phyloP scores from a whole-genome alignment of 2,113 vertebrate genomes.

The Telmatochromis sp. region DNA sequence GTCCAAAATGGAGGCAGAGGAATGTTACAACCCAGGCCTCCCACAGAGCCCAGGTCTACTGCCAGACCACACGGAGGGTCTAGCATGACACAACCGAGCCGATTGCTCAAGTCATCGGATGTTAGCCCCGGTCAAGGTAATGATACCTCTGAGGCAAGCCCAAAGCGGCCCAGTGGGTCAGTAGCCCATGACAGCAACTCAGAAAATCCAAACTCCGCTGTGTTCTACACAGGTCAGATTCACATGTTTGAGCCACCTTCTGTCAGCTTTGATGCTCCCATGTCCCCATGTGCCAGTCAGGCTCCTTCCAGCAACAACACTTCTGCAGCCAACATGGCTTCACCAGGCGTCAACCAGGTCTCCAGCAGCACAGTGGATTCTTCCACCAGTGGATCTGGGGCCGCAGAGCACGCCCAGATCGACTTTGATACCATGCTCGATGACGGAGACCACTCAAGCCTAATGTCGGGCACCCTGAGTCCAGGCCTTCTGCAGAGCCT shows the following conservation, averaged over 20 bases:
- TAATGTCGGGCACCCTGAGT: constrained; percentile 92
- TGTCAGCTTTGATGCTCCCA: constrained; percentile 59
- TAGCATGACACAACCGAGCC: constrained; percentile 68
- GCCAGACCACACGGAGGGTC: constrained; percentile 66
- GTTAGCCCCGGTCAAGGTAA: constrained; percentile 52
- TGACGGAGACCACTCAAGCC: constrained; percentile 92
- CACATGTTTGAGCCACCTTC: constrained; percentile 83
- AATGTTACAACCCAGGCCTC: constrained; percentile 83
- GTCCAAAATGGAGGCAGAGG: constrained; percentile 50
- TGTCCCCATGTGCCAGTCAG: constrained; percentile 66
- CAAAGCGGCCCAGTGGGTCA: constrained; percentile 69
- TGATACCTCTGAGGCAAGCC: constrained; percentile 71
- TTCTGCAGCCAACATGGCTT: constrained; percentile 76
- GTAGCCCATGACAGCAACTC: constrained; percentile 50
- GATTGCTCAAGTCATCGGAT: constrained; percentile 67
- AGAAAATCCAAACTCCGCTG: constrained; percentile 56
- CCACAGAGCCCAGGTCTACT: constrained; percentile 71
- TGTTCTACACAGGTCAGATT: constrained; percentile 86
- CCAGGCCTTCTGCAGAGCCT: constrained; percentile 91
- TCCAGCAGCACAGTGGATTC: constrained; percentile 95
- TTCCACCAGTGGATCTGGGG: constrained; percentile 65
- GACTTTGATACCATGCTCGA: constrained; percentile 97
- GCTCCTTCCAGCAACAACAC: constrained; percentile 52
- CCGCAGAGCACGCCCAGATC: constrained; percentile 83
- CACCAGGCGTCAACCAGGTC: constrained; percentile 89